phyloP scores from a whole-genome alignment of 2,113 vertebrate species.

The Australoheros scitulus region DNA sequence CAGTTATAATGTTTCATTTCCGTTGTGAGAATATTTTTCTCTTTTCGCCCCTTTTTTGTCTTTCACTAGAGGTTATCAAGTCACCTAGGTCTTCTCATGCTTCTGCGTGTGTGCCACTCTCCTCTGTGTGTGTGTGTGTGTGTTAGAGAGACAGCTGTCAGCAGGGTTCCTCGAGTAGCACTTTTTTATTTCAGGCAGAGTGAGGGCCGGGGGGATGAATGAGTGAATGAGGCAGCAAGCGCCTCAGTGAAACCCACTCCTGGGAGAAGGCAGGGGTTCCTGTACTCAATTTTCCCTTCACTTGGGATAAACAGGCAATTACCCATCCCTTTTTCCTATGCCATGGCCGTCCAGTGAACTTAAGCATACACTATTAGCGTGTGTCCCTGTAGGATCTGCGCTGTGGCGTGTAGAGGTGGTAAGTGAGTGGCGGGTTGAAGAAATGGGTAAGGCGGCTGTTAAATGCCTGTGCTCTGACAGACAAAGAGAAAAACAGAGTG shows the following conservation, averaged over 20 bases:
- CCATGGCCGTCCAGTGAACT: conserved; percentile 90
- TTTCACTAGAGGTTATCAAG: conserved; percentile 78
- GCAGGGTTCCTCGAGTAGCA: conserved; percentile 75
- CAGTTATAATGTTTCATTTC: conserved; percentile 38
- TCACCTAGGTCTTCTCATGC: conserved; percentile 80
- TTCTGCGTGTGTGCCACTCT: conserved; percentile 49
- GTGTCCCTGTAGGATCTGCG: conserved; percentile 89
- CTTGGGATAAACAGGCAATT: conserved; percentile 97
- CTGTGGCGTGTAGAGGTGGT: conserved; percentile 67
- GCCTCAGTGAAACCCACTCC: conserved; percentile 69
- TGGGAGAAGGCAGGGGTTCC: conserved; percentile 78
- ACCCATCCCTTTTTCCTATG: conserved; percentile 89
- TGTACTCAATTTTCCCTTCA: conserved; percentile 87
- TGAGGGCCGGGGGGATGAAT: conserved; percentile 72
- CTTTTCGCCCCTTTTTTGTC: conserved; percentile 26
- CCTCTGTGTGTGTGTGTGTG: conserved; percentile 20
- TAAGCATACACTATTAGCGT: conserved; percentile 94
- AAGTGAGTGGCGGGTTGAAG: conserved; percentile 61
- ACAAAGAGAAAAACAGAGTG: conserved; percentile 45
- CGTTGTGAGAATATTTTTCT: conserved; percentile 29
- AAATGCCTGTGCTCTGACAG: conserved; percentile 70
- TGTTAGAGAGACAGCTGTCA: conserved; percentile 73
- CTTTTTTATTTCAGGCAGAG: conserved; percentile 72
- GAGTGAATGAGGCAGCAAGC: conserved; percentile 71
- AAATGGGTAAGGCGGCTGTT: conserved; percentile 68